phyloP scores from a whole-genome alignment of 1,140 invertebrate species.

The Streblospio benedicti region DNA sequence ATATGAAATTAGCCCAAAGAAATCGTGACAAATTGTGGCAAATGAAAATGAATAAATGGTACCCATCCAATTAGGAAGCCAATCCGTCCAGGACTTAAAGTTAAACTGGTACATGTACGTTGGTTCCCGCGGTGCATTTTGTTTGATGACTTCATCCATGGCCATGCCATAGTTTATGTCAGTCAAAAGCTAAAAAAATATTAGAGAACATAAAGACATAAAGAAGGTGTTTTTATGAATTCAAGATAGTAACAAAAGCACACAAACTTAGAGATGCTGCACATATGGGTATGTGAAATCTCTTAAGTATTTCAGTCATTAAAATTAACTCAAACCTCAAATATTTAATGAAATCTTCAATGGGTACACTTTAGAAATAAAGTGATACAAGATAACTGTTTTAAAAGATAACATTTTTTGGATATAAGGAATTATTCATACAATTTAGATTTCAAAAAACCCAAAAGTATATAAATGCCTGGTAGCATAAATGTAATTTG shows the following conservation, averaged over 20 bases:
- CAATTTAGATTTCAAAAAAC: too few species aligned
- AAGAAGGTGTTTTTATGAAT: not conserved
- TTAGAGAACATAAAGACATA: too few species aligned
- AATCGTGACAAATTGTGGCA: not conserved
- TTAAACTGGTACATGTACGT: slow-evolving; percentile 18
- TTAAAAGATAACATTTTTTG: not conserved
- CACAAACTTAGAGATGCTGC: not conserved
- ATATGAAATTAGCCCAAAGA: too few species aligned
- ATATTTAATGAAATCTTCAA: too few species aligned
- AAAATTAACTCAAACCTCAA: not conserved
- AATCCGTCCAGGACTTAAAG: slow-evolving; percentile 19
- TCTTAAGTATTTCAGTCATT: not conserved
- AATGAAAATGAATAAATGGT: not conserved
- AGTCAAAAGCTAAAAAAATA: slow-evolving; percentile 12
- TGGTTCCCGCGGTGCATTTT: slow-evolving; percentile 8
- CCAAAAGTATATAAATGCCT: too few species aligned
- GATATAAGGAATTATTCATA: too few species aligned
- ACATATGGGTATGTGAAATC: not conserved
- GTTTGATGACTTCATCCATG: slow-evolving; percentile 15
- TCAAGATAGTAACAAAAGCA: not conserved
- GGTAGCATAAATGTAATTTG: too few species aligned
- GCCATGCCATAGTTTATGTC: slow-evolving; percentile 14
- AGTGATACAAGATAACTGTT: not conserved
- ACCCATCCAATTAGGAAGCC: slow-evolving; percentile 18
- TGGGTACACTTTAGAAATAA: not conserved